A percentile compares a stretch with the other conserved stretches of the same genome.
Conservation (phyloP, 2,888 invertebrate species). For the Eulithis testata region DNA sequence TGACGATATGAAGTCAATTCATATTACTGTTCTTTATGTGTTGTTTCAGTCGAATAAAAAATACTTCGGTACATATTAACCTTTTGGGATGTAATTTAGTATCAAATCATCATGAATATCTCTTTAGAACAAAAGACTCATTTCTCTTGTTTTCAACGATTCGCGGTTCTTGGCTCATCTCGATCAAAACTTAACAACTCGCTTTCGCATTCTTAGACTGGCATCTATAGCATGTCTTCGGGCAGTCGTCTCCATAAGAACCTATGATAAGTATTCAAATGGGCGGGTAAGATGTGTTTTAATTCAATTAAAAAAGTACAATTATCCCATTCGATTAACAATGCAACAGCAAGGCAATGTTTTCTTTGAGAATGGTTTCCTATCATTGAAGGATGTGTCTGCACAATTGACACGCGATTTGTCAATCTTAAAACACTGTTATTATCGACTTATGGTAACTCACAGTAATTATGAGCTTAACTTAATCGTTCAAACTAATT, state of each 20-base stretch:
- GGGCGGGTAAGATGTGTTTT: slow-evolving; percentile 44
- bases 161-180: too few relatives aligned
- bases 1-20: slow-evolving; percentile 3
- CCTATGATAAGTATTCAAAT: slow-evolving; percentile 34
- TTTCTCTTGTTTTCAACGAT: too few relatives aligned
- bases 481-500: background rate
- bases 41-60: background rate
- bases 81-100: too few relatives aligned
- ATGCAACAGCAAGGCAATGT: slow-evolving; percentile 27
- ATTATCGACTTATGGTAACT: slow-evolving; percentile 20
- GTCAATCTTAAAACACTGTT: slow-evolving; percentile 15
- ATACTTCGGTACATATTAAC: background rate
- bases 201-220: too few relatives aligned
- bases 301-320: slow-evolving; percentile 41
- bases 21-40: background rate
- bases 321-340: slow-evolving; percentile 36
- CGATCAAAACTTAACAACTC: too few relatives aligned
- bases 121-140: too few relatives aligned
- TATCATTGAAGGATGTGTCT: slow-evolving; percentile 28
- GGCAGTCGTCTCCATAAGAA: background rate
- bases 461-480: slow-evolving; percentile 22
- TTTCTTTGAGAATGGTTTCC: slow-evolving; percentile 27
- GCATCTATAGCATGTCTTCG: background rate
- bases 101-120: too few relatives aligned
- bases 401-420: slow-evolving; percentile 33